These are phyloP conservation scores for Sigmodon hispidus DNA, from an alignment of 2,113 vertebrate genomes.

Conservation along the genomic window DNA sequence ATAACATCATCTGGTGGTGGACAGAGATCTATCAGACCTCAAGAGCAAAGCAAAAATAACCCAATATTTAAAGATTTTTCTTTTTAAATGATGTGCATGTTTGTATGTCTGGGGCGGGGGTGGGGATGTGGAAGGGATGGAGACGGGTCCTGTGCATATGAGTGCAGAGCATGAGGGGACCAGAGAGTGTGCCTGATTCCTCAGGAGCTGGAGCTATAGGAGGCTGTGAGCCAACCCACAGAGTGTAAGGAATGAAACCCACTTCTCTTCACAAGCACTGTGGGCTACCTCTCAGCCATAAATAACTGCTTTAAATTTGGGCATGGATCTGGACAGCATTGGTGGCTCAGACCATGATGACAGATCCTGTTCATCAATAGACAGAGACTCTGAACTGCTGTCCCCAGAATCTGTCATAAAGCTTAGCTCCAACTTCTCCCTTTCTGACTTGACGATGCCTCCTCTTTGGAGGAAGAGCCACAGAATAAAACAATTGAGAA, in stretches of 20 bases:
- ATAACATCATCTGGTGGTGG: neutral
- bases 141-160: neutral
- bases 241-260: neutral
- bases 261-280: neutral
- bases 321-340: neutral
- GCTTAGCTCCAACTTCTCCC: neutral
- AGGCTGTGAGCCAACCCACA: neutral
- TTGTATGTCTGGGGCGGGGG: neutral
- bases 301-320: neutral
- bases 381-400: too few relatives aligned
- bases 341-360: neutral
- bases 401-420: rapidly evolving
- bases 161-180: neutral
- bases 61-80: neutral
- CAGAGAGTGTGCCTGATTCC: neutral
- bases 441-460: neutral
- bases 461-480: too few relatives aligned
- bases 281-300: neutral
- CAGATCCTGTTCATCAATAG: neutral
- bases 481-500: neutral
- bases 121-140: too few relatives aligned
- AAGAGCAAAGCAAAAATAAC: neutral
- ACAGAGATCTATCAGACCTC: too few relatives aligned
- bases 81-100: neutral
- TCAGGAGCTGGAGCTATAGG: neutral